Evolutionary conservation across 2,888 invertebrate species (phyloP).

Genomic region (Tachystola acroxantha): DNA sequence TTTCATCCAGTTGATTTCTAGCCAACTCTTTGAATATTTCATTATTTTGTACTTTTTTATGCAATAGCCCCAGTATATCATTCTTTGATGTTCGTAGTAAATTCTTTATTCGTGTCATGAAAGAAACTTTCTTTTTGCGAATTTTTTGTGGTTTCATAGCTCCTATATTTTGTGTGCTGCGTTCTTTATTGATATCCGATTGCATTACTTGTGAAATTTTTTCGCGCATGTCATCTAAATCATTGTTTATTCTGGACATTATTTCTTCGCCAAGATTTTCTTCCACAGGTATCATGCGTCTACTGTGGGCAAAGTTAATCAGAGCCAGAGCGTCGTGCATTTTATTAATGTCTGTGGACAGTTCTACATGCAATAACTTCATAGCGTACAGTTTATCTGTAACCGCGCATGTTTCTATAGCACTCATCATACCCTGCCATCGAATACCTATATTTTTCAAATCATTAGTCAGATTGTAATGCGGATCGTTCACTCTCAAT

Average conservation of each 20-base stretch:
- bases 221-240: conserved; percentile 26
- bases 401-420: conserved; percentile 23
- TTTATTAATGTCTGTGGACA: conserved; percentile 40
- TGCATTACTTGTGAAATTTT: conserved; percentile 27
- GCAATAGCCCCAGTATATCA: conserved; percentile 33
- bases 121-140: conserved; percentile 19
- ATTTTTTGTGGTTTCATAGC: neutral
- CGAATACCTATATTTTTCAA: conserved; percentile 34
- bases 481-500: conserved; percentile 22
- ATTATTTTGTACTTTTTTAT: conserved; percentile 33
- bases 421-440: conserved; percentile 32
- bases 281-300: conserved; percentile 34
- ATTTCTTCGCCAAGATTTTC: conserved; percentile 22
- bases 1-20: conserved; percentile 33
- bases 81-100: conserved; percentile 40
- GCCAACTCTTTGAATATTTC: conserved; percentile 37
- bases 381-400: conserved; percentile 33
- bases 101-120: conserved; percentile 41
- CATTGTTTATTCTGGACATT: conserved; percentile 27
- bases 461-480: conserved; percentile 35
- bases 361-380: conserved; percentile 40
- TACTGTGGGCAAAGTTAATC: conserved; percentile 32
- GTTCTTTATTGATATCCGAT: too few relatives aligned
- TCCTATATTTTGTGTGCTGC: neutral
- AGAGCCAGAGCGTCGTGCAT: conserved; percentile 35